Evolutionary conservation across 2,888 invertebrate genomes (phyloP).

Genomic region (Eugnorisma glareosa): DNA sequence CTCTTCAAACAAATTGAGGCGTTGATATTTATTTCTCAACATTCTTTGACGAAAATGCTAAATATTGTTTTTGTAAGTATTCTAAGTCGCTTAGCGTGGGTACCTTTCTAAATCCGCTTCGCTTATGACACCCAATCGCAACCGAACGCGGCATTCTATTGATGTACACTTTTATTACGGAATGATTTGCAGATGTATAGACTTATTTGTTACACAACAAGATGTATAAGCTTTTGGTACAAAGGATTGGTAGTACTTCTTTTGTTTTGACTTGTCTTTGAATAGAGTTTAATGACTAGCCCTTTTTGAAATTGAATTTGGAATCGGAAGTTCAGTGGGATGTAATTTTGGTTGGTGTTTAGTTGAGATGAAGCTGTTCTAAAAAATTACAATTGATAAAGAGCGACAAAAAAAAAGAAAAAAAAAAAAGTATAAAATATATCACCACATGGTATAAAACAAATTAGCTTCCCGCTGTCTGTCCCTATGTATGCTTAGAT

Average conservation of each 20-base stretch:
- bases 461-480: too few relatives aligned
- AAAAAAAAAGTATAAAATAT: too few relatives aligned
- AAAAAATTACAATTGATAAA: neutral
- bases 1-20: neutral
- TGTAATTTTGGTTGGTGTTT: neutral
- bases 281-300: constrained; percentile 41
- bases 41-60: constrained; percentile 9
- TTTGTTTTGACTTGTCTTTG: constrained; percentile 51
- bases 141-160: constrained; percentile 63
- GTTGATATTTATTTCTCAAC: neutral
- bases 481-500: too few relatives aligned
- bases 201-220: constrained; percentile 63
- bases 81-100: neutral
- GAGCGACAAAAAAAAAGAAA: neutral
- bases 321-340: constrained; percentile 12
- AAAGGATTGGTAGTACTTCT: constrained; percentile 26
- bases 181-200: constrained; percentile 77
- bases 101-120: constrained; percentile 13
- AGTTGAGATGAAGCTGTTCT: neutral
- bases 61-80: too few relatives aligned
- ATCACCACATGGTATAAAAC: too few relatives aligned
- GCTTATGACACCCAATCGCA: constrained; percentile 24
- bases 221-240: constrained; percentile 30
- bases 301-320: constrained; percentile 15
- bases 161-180: constrained; percentile 71